These are phyloP conservation scores for Caretta caretta DNA, from an alignment of 2,113 vertebrate genomes.

Conservation along the genomic window DNA sequence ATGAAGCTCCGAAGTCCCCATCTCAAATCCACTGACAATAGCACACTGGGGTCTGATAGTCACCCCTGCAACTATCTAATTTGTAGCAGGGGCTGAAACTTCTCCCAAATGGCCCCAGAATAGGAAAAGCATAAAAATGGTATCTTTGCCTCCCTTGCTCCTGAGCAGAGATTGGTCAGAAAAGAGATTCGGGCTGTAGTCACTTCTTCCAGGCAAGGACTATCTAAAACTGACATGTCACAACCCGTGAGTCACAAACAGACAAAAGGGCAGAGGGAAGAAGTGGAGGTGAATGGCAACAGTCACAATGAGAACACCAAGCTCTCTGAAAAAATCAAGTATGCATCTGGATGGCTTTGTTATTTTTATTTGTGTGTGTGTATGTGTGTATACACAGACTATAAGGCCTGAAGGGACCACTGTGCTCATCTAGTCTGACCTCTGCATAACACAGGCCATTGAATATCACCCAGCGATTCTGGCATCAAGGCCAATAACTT, in stretches of 20 bases:
- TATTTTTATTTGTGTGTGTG: too few species aligned
- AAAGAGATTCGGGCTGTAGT: background rate
- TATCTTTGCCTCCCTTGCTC: background rate
- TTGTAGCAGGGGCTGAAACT: background rate
- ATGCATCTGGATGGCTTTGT: background rate
- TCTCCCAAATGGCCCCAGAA: background rate
- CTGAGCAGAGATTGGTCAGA: background rate
- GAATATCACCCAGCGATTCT: background rate
- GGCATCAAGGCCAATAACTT: background rate
- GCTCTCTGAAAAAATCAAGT: background rate
- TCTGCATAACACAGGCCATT: background rate
- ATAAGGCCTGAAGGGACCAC: background rate
- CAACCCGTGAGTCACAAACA: background rate
- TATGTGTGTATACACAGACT: background rate
- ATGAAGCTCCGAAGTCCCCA: background rate
- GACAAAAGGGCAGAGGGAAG: background rate
- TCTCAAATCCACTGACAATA: background rate
- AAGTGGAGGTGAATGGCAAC: background rate
- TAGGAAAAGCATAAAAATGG: background rate
- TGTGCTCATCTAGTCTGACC: background rate
- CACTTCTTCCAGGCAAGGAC: background rate
- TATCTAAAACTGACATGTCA: background rate
- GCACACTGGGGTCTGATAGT: background rate
- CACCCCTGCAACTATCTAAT: background rate
- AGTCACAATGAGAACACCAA: background rate